Evolutionary conservation across 2,888 invertebrate genomes (phyloP), one percentile per base, ranked within the genome.

Genomic region (Helleia helle): DNA sequence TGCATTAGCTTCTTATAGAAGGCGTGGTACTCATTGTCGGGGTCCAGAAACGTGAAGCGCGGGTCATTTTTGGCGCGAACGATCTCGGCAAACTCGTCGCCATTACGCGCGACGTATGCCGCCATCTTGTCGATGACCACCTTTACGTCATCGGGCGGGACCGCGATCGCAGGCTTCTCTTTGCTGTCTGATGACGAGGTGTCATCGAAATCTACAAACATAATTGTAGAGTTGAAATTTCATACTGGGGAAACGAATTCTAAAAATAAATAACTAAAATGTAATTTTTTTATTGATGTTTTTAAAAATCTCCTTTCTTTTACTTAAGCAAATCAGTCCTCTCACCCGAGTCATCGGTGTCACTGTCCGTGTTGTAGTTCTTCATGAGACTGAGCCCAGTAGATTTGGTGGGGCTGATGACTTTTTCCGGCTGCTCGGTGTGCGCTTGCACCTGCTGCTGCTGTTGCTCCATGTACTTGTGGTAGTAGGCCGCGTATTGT

Each of bases 121-220:
- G 99, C 98, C 91, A 99, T 97, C 74, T 97, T 97, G 71, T 97
- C 96, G 43, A 99, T 93, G 5, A 99, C 93, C 12, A 93, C 87
- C 62, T 93, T 91, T 1, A 93, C 84, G 55, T 95, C 95, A 3
- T 92, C 91, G 0, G 95, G 92, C 0, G 97, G 97, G 1, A 87
- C 74, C 6, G 86, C 71, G 17, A 89, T 80, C 0, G 77, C 65
- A 0, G 72, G 71, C 31, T 58, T 59, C n/a, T 61, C 62, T 51
- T 62, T 70, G 50, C 63, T 62, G 37, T 71, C 73, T 0, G 59
- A 56, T 38, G 86, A 71, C 0, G 76, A 68, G 2, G 56, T 62
- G 38, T 72, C 76, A 42, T 77, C 77, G 15, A 55, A 66, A 57
- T 66, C 86, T 87, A 41, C 31, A 7, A 22, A 62, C 46, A 7